Base-by-base conservation (phyloP, 2,888 invertebrate genomes). In the Diplazon laetatorius region DNA sequence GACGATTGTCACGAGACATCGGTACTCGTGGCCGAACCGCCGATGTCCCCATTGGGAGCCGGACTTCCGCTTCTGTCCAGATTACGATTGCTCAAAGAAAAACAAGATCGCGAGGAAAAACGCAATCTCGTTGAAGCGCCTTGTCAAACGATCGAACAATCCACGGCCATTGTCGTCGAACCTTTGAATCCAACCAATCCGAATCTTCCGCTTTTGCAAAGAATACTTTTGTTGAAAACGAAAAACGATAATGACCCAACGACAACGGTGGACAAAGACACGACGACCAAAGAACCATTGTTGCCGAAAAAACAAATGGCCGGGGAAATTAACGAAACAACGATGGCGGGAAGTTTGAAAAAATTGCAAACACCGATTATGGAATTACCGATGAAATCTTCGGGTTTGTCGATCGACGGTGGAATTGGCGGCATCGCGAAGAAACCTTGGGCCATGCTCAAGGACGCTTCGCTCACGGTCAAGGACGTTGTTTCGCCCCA, bases 41-140 rank as follows among this genome's bases (percentile, higher is more conserved):
- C 94, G 85, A 92, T 93, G 70, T 96, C 96, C 63, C 96, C 96
- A 0, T 93, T 97, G 78, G 97, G 97, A 46, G 97, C 97, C 3
- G 97, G 97, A 0, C 91, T 97, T 68, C 97, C 97, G 0, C 91
- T 97, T 25, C 91, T 97, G 8, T 94, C 96, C 48, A 92, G 97
- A 73, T 91, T 97, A 63, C 95, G 96, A 86, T 91, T 97, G 50
- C 93, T 97, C 0, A 97, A 96, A 90, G 97, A 97, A 89, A 97
- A 96, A 90, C 96, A 97, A 91, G 95, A 95, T 84, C 90, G 91
- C 20, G 92, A 92, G 71, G 91, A 91, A 59, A 87, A 81, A 35
- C 84, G 85, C 3, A 89, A 84, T 42, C 76, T 91, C 9, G 83
- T 88, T 84, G 89, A 90, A 2, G 73, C 78, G 0, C 75, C 84